Evolutionary conservation across 2,797 vertebrate species (phyloP).

Genomic region (Apogon talboti): DNA sequence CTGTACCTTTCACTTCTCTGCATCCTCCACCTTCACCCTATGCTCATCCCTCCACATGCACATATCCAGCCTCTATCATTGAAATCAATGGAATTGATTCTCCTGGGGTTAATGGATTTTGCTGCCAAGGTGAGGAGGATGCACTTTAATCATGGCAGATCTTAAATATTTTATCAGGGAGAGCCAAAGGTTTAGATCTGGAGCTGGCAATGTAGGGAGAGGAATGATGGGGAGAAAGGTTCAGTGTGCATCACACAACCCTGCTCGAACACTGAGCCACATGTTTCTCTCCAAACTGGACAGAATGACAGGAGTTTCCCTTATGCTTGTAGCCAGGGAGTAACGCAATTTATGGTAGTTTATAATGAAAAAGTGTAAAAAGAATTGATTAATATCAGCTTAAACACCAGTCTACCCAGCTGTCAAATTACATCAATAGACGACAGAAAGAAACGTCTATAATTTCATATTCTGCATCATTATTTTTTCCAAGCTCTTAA

Average conservation of each 20-base stretch:
- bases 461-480: too few species aligned
- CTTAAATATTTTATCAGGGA: constrained; percentile 85
- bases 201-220: constrained; percentile 60
- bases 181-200: constrained; percentile 75
- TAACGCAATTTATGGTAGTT: neutral
- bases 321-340: neutral
- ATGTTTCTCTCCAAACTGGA: constrained; percentile 32
- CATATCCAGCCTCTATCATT: constrained; percentile 76
- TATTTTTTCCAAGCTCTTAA: too few species aligned
- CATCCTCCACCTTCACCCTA: constrained; percentile 66
- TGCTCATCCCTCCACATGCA: constrained; percentile 56
- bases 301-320: neutral
- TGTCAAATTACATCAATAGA: too few species aligned
- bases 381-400: too few species aligned
- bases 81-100: constrained; percentile 83
- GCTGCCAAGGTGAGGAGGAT: constrained; percentile 82
- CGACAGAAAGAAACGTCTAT: too few species aligned
- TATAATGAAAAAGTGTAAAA: neutral
- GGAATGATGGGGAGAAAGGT: constrained; percentile 52
- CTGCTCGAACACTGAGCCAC: too few species aligned
- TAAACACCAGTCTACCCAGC: too few species aligned
- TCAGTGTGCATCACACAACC: constrained; percentile 53
- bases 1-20: constrained; percentile 57
- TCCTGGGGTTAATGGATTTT: constrained; percentile 80
- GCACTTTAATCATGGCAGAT: constrained; percentile 84